These are phyloP conservation scores for Leptinotarsa haldemani DNA, from an alignment of 2,888 invertebrate species.

Conservation along the genomic window DNA sequence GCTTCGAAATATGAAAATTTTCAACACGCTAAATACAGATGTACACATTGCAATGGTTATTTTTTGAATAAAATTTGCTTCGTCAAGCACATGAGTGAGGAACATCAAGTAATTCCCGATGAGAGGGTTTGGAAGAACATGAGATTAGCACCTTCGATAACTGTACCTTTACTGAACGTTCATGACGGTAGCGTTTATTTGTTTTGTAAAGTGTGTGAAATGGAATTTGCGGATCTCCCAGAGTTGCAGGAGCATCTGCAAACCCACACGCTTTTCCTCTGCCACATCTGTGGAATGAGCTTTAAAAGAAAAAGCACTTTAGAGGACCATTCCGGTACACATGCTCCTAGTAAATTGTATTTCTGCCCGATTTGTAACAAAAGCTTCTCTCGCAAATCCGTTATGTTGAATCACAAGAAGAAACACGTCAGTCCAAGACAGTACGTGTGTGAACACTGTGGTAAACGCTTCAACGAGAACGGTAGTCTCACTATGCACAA, in stretches of 20 bases:
- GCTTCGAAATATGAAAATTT: not conserved
- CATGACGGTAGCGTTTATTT: not conserved
- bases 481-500: slow-evolving; percentile 15
- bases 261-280: not conserved
- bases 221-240: not conserved
- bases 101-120: not conserved
- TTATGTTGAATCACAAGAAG: slow-evolving; percentile 16
- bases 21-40: slow-evolving; percentile 3
- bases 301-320: not conserved
- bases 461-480: slow-evolving; percentile 20
- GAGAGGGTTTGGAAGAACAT: not conserved
- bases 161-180: not conserved
- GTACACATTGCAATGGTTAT: not conserved
- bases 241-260: slow-evolving; percentile 1
- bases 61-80: not conserved
- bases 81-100: not conserved
- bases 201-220: not conserved
- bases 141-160: not conserved
- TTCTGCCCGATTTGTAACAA: slow-evolving; percentile 20
- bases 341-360: slow-evolving; percentile 9
- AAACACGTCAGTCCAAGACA: slow-evolving; percentile 13
- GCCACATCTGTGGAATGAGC: slow-evolving; percentile 6
- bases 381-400: slow-evolving; percentile 7
- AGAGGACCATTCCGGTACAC: not conserved
- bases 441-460: slow-evolving; percentile 25